phyloP scores from a whole-genome alignment of 2,888 invertebrate genomes.

The Microctonus hyperodae region DNA sequence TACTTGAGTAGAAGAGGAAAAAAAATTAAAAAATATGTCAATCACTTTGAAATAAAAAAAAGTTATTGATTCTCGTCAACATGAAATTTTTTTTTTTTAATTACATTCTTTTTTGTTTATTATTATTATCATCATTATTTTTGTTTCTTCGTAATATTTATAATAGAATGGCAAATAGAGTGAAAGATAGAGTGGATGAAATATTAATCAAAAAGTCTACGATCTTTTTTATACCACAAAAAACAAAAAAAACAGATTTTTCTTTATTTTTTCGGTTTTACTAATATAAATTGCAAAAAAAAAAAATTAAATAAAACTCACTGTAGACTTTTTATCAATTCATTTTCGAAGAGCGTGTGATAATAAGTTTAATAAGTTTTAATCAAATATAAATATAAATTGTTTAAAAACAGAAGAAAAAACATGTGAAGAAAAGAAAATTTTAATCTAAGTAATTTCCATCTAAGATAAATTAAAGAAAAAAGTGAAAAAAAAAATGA shows the following conservation, averaged over 20 bases:
- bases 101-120: background rate
- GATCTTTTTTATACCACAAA: no score
- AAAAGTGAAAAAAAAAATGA: slow-evolving; percentile 18
- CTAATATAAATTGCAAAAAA: background rate
- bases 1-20: no score
- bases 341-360: slow-evolving; percentile 44
- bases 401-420: background rate
- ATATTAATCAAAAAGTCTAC: no score
- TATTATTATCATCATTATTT: no score
- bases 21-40: background rate
- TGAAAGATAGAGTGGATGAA: slow-evolving; percentile 21
- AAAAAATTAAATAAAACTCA: background rate
- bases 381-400: slow-evolving; percentile 19
- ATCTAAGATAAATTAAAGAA: slow-evolving; percentile 10
- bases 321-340: slow-evolving; percentile 29
- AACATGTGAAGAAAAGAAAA: no score
- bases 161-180: slow-evolving; percentile 22
- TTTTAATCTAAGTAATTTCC: slow-evolving; percentile 18
- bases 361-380: slow-evolving; percentile 43
- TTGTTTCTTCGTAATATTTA: slow-evolving; percentile 5
- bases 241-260: no score
- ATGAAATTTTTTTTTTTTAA: slow-evolving; percentile 6
- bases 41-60: background rate
- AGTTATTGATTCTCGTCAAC: background rate
- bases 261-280: no score